Percentiles rank a stretch among this genome's conserved stretches.
These are phyloP conservation scores for Dipodomys ordii DNA, from an alignment of 2,113 vertebrate genomes.

Conservation along the genomic window DNA sequence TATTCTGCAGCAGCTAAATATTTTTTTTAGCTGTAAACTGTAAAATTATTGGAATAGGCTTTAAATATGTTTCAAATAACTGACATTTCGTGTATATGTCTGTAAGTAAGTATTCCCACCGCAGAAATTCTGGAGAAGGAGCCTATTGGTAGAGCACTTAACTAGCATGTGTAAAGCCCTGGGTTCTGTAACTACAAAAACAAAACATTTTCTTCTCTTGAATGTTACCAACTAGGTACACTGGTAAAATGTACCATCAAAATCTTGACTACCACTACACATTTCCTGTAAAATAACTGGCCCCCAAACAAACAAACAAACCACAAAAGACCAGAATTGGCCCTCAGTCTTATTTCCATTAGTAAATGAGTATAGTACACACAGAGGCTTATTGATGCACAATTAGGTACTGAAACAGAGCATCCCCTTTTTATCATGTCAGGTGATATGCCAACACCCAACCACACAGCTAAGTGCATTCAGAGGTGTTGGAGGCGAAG, in stretches of 20 bases:
- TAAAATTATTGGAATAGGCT: conserved; percentile 7
- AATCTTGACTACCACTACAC: not conserved
- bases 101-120: not conserved
- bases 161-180: not conserved
- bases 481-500: not conserved
- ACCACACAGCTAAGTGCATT: fast-evolving
- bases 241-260: not conserved
- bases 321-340: not conserved
- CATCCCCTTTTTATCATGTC: not conserved
- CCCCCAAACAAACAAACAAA: not conserved
- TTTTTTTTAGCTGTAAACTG: not conserved
- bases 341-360: not conserved
- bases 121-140: not conserved
- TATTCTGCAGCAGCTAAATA: not conserved
- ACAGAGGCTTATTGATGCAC: not conserved
- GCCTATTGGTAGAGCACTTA: not conserved
- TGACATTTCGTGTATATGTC: not conserved
- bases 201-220: not conserved
- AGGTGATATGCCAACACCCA: not conserved
- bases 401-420: not conserved
- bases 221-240: not conserved
- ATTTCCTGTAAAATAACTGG: not conserved
- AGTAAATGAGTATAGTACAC: not conserved
- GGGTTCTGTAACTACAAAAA: not conserved
- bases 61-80: conserved; percentile 17